Evolutionary conservation across 2,888 invertebrate species (phyloP).

Genomic region (Odontocolon sp.): DNA sequence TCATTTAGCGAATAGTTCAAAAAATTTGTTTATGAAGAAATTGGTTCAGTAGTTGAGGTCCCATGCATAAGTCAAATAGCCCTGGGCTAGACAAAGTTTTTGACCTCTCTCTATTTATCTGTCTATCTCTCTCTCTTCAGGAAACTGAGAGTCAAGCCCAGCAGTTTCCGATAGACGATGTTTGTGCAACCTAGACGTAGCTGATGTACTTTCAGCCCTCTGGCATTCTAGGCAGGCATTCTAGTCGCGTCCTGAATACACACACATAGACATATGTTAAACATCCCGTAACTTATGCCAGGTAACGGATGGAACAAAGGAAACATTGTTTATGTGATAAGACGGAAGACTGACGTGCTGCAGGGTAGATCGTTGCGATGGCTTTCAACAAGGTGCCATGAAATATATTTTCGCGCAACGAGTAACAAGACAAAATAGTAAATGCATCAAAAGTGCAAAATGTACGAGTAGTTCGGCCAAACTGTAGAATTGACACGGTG

Average conservation of each 20-base stretch:
- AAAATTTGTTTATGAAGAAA: not conserved
- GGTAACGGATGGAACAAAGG: slow-evolving; percentile 52
- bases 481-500: too few species aligned
- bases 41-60: not conserved
- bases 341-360: slow-evolving; percentile 54
- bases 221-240: too few species aligned
- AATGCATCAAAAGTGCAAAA: not conserved
- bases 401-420: slow-evolving; percentile 37
- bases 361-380: slow-evolving; percentile 5
- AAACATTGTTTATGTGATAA: slow-evolving; percentile 53
- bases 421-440: not conserved
- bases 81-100: slow-evolving; percentile 48
- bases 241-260: slow-evolving; percentile 31
- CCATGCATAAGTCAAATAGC: not conserved
- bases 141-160: slow-evolving; percentile 45
- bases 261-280: slow-evolving; percentile 10
- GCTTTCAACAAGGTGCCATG: slow-evolving; percentile 34
- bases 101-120: slow-evolving; percentile 52
- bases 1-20: not conserved
- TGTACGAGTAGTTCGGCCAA: not conserved
- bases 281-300: slow-evolving; percentile 42
- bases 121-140: too few species aligned
- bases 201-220: not conserved
- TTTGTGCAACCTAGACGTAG: slow-evolving; percentile 14
- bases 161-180: slow-evolving; percentile 42